phyloP scores from a whole-genome alignment of 2,113 vertebrate species.

The Ariopsis seemanni region DNA sequence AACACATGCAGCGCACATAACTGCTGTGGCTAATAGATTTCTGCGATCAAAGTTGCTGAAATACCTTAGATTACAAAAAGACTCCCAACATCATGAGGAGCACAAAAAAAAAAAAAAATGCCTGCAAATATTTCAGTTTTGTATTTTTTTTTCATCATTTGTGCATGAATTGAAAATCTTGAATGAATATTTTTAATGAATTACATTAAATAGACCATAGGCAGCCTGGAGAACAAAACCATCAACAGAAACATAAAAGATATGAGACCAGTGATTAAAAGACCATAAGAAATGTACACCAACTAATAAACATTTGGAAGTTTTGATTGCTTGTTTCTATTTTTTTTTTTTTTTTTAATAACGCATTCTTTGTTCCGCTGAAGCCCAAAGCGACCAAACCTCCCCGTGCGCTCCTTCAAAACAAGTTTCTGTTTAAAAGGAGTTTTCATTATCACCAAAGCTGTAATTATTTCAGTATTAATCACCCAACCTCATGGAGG shows the following conservation, averaged over 20 bases:
- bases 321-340: neutral
- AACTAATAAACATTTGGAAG: neutral
- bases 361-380: neutral
- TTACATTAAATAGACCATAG: neutral
- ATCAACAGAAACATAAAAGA: conserved; percentile 8
- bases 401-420: conserved; percentile 8
- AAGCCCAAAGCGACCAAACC: neutral
- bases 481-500: conserved; percentile 37
- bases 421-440: conserved; percentile 38
- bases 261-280: neutral
- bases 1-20: conserved; percentile 16
- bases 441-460: conserved; percentile 35
- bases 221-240: neutral
- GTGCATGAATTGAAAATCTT: neutral
- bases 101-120: neutral
- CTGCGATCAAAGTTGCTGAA: conserved; percentile 25
- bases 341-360: neutral
- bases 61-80: conserved; percentile 25
- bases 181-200: neutral
- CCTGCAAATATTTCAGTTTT: neutral
- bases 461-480: conserved; percentile 52
- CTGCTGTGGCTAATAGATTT: conserved; percentile 25
- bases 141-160: neutral
- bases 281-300: neutral
- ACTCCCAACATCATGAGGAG: neutral